phyloP scores from a whole-genome alignment of 1,140 invertebrate genomes.

The Saccostrea echinata region DNA sequence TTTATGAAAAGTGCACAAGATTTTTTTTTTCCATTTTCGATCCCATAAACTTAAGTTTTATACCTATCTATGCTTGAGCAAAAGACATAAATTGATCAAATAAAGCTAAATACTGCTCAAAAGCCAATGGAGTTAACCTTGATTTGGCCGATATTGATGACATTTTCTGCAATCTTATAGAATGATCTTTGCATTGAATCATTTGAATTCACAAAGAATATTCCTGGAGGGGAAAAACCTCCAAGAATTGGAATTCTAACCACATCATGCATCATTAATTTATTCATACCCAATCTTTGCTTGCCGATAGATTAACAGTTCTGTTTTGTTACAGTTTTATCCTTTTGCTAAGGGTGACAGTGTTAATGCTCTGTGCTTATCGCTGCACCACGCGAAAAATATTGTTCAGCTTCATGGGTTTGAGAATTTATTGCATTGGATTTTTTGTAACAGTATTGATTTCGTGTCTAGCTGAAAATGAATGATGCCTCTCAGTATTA shows the following conservation, averaged over 20 bases:
- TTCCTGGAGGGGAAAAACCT: constrained; percentile 17
- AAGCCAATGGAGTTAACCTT: not conserved
- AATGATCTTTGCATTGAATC: constrained; percentile 11
- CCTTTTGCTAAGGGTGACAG: constrained; percentile 6
- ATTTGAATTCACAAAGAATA: constrained; percentile 7
- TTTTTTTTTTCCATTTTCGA: no score
- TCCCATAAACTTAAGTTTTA: no score
- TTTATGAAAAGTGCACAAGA: no score
- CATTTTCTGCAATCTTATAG: constrained; percentile 6
- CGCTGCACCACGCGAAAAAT: constrained; percentile 7
- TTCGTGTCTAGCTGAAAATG: not conserved
- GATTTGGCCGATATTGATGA: not conserved
- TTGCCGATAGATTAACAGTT: not conserved
- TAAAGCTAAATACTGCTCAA: no score
- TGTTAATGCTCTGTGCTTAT: constrained; percentile 27
- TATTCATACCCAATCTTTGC: constrained; percentile 17
- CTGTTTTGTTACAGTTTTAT: constrained; percentile 30
- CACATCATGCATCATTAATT: constrained; percentile 15
- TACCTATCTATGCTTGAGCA: no score
- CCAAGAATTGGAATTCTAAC: not conserved
- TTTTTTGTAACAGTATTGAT: constrained; percentile 15
- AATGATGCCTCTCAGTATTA: constrained; percentile 22
- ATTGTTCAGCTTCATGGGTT: not conserved
- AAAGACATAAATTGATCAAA: no score
- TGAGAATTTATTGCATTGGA: not conserved